Conservation (phyloP, 2,113 vertebrate genomes). For the Saccopteryx bilineata region DNA sequence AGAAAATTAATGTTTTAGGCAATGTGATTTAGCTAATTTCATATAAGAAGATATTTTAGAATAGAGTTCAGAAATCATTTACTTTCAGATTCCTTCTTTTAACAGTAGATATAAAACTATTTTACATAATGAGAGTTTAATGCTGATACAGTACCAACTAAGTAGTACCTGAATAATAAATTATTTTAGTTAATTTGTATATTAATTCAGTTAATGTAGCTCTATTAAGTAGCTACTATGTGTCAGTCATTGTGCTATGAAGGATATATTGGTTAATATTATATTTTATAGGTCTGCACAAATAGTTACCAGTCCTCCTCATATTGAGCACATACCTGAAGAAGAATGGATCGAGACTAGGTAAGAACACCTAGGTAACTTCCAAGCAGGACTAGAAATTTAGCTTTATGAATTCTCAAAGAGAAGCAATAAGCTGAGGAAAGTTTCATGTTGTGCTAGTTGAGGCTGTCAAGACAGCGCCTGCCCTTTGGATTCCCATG, state of each 20-base stretch:
- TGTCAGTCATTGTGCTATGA: neutral
- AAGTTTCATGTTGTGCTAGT: neutral
- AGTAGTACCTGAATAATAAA: neutral
- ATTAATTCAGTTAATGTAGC: neutral
- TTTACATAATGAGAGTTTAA: neutral
- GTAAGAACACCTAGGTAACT: neutral
- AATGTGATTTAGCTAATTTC: neutral
- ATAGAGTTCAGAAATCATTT: neutral
- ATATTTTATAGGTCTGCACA: neutral
- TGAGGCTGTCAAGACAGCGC: neutral
- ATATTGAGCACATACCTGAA: neutral
- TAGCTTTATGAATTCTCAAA: neutral
- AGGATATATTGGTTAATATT: neutral
- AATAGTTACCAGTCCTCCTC: neutral
- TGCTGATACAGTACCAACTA: neutral
- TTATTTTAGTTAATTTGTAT: conserved; percentile 15
- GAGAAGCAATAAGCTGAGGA: neutral
- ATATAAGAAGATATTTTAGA: neutral
- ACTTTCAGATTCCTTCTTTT: neutral
- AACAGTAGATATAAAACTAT: neutral
- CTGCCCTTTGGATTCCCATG: neutral
- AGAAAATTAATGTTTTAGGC: conserved; percentile 33
- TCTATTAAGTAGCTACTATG: neutral
- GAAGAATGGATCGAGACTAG: neutral
- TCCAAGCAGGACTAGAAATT: neutral